phyloP scores from a whole-genome alignment of 35 echinoderm and acorn worm genomes.

The Diadema setosum region DNA sequence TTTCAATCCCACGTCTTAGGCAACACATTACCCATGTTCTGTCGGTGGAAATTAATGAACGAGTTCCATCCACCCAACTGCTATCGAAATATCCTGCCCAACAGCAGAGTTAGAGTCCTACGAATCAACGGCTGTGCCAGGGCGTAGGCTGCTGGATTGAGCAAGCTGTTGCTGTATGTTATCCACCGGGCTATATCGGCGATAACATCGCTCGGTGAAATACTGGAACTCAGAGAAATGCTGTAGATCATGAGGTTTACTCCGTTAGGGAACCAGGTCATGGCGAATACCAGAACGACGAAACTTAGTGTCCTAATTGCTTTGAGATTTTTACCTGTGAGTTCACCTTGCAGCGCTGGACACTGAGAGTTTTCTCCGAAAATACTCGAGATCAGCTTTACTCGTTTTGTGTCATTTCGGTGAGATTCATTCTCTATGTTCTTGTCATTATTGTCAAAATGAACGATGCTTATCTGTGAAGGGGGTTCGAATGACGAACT shows the following conservation, averaged over 20 bases:
- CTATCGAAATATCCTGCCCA: too few relatives aligned
- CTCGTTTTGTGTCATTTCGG: too few relatives aligned
- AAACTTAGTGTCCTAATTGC: not conserved
- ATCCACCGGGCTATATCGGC: not conserved
- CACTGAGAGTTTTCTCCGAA: not conserved
- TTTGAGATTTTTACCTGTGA: not conserved
- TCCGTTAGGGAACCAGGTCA: not conserved
- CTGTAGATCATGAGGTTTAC: not conserved
- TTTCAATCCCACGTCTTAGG: too few relatives aligned
- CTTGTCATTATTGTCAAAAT: not conserved
- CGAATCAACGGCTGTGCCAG: not conserved
- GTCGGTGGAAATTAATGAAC: too few relatives aligned
- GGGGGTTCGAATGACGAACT: not conserved
- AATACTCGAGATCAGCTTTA: not conserved
- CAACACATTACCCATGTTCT: too few relatives aligned
- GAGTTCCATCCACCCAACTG: too few relatives aligned
- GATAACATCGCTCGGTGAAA: not conserved
- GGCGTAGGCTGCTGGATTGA: not conserved
- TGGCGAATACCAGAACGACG: not conserved
- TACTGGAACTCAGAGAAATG: not conserved
- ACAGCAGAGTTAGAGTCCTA: too few relatives aligned
- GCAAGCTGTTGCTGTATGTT: not conserved
- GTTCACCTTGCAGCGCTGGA: not conserved
- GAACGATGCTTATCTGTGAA: not conserved
- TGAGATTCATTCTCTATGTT: not conserved